Evolutionary conservation across 2,113 vertebrate genomes (phyloP), one percentile per base, ranked within the genome.

Genomic region (Orycteropus afer): DNA sequence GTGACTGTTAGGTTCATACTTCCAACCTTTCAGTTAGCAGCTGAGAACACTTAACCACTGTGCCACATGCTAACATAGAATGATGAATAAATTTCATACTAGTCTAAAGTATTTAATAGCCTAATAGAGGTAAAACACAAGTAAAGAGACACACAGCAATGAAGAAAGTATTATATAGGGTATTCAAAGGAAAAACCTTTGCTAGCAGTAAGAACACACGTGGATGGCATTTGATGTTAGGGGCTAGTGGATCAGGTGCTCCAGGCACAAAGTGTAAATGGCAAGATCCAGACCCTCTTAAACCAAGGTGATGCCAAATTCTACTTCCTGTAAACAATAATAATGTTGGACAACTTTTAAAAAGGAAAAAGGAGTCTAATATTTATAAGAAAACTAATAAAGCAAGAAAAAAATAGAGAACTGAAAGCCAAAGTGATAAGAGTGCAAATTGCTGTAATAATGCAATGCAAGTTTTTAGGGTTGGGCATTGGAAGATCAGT

Each of bases 71-170:
- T 49, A 76, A 77, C 17, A 14, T 69, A 23, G n/a, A 65, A 57
- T 83, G 25, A 73, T 67, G 29, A 59, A 42, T 89, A 53, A 90
- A 0, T 45, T 81, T 27, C 7, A 37, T 61, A 77, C 8, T 42
- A 86, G 86, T 94, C 51, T 91, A 27, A 85, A 86, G 22, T 59
- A 91, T 89, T 20, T 89, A 7, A 73, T 73, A 85, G 9, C 14
- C 63, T 65, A 27, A 63, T 49, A 20, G 20, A 23, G 34, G 15
- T 90, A 84, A 34, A 90, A 53, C 34, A 45, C 15, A 74, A 82
- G 17, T 78, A 53, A 83, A 67, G 11, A 86, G 4, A 55, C 17
- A 49, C 40, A 42, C 11, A 85, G 40, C 25, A 71, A 18, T 29
- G 27, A 95, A 40, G 1, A 78, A 76, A 73, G 37, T 45, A n/a